Base-by-base conservation (phyloP, 1,140 invertebrate genomes). In the Holotrichia oblita region DNA sequence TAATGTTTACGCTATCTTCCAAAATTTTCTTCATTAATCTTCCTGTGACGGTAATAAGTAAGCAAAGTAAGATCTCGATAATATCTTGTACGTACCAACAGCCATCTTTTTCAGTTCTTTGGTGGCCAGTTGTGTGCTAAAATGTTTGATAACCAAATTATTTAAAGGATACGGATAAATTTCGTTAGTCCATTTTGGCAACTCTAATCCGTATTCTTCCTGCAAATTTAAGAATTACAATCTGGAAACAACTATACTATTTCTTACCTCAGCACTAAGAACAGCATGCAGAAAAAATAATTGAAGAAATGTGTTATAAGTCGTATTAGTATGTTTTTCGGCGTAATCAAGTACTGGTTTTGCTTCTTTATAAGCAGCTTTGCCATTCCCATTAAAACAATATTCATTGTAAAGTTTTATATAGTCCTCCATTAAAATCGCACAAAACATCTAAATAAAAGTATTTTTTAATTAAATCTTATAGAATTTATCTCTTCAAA, bases 1-100 rank as follows among this genome's bases (percentile, higher is more conserved):
- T 69, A 34, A 22, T 9, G 24, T 69, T 69, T 6, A 7, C 61
- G 3, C 20, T 69, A 27, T 69, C 61, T 12, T 69, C 61, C 27
- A 34, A 69, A 27, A 69, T 69, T 20, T 69, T 69, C 22, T 69
- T 69, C 7, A 69, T 69, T 34, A 69, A 27, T 69, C 27, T 34
- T 4, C 61, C 61, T 69, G 27, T 69, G 20, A 61, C 2, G 2
- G 2, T 44, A 44, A 44, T 10, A 2, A 55, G n/a, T 6, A 55
- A n/a, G 48, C 44, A 0, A 48, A 48, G 3, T 48, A 10, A n/a
- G 7, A 48, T 9, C 6, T 0, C n/a, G 8, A 44, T n/a, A 44
- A 44, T 44, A 9, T 1, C 7, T 6, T 17, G 6, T n/a, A 27
- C 9, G 24, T 69, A 69, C 61, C 61, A 69, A 69, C 7, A 14